phyloP scores from a whole-genome alignment of 2,113 vertebrate species.

The Oncorhynchus clarkii region DNA sequence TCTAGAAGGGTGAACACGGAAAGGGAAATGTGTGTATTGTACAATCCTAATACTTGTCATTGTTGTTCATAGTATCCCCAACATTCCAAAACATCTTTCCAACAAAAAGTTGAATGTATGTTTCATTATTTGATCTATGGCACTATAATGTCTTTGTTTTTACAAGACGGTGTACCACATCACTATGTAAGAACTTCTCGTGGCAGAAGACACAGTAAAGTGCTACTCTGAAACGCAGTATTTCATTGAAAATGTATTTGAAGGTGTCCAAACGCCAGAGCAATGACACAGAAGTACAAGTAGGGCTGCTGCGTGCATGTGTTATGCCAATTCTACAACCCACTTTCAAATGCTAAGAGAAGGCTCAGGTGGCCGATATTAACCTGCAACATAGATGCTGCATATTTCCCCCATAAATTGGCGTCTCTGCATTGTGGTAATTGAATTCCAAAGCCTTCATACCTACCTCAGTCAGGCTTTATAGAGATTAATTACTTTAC shows the following conservation, averaged over 20 bases:
- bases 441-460: constrained; percentile 66
- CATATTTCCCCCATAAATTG: constrained; percentile 78
- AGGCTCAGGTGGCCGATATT: constrained; percentile 97
- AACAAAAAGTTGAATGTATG: too few relatives aligned
- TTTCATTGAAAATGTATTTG: constrained; percentile 39
- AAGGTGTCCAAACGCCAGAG: constrained; percentile 26
- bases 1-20: too few relatives aligned
- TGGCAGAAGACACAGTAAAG: too few relatives aligned
- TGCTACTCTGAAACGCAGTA: too few relatives aligned
- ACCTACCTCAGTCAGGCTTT: constrained; percentile 66
- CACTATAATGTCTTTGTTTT: constrained; percentile 25
- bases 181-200: too few relatives aligned
- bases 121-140: too few relatives aligned
- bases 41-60: too few relatives aligned
- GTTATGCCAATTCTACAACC: constrained; percentile 48
- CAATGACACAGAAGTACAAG: constrained; percentile 25
- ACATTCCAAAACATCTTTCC: too few relatives aligned
- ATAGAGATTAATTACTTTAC: constrained; percentile 98
- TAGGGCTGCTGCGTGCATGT: constrained; percentile 29
- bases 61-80: too few relatives aligned
- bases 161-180: constrained; percentile 25
- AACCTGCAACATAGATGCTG: constrained; percentile 87
- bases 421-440: constrained; percentile 73
- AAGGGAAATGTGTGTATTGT: too few relatives aligned
- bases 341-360: constrained; percentile 72